Base-by-base conservation (phyloP, 2,113 vertebrate genomes). In the Rutilus rutilus region DNA sequence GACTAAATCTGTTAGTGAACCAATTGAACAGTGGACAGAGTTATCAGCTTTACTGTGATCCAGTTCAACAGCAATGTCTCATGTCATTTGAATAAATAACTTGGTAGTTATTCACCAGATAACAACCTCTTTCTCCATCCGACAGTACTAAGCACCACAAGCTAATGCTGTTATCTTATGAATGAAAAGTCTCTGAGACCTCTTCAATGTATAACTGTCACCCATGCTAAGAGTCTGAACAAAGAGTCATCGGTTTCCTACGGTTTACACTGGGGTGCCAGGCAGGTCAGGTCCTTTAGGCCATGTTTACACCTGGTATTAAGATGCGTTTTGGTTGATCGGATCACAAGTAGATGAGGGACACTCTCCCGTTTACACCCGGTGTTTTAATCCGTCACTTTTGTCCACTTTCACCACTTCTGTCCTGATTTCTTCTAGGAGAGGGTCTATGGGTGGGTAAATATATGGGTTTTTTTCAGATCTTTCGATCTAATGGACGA, bases 251-350 rank as follows among this genome's bases (percentile, higher is more conserved):
- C 33, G 0, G 14, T 64, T 39, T 60, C 12, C 33, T 25, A 42
- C 14, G 50, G 21, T 80, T 62, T 14, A 47, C 57, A 30, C 0
- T 42, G 30, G 27, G 17, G 52, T 60, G 30, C 39, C 54, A 78
- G 21, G 30, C 78, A 81, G 39, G 6, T 65, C 59, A 81, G n/a
- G 39, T 19, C 27, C 30, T 78, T 78, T 78, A 52, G 50, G 50
- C 50, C 50, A 5, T 17, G 14, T 52, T 52, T 17, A 17, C 14
- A 52, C 50, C 50, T 5, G 50, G 50, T 52, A 52, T 15, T 52
- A 52, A 52, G 50, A 52, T 52, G 50, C 4, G 1, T 52, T 52
- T 52, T 17, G 50, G 14, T 15, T 52, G 50, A 52, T 17, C 50
- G 5, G 5, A 17, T 52, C 5, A 17, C 15, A 52, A 17, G 50